These are phyloP conservation scores for Desmodus rotundus DNA, from an alignment of 2,113 vertebrate genomes.

Conservation along the genomic window DNA sequence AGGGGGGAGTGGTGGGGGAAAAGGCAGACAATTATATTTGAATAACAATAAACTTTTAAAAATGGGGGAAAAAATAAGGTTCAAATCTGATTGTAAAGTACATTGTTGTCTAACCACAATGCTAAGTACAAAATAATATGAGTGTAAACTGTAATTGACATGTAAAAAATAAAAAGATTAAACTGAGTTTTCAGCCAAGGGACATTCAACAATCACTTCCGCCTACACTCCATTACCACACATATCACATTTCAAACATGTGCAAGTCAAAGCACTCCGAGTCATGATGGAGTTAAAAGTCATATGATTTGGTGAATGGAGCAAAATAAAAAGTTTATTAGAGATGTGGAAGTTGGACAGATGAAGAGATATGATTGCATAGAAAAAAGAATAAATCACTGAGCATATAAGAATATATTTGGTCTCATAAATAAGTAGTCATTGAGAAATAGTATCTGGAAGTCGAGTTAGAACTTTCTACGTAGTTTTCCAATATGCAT, in stretches of 20 bases:
- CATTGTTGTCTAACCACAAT: not conserved
- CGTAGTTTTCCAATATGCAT: not conserved
- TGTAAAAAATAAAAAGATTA: not conserved
- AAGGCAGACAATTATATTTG: too few species aligned
- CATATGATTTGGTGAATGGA: not conserved
- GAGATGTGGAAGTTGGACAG: not conserved
- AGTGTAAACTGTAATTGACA: not conserved
- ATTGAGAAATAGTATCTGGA: not conserved
- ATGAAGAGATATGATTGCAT: not conserved
- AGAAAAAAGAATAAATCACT: not conserved
- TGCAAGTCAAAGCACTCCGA: not conserved
- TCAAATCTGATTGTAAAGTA: not conserved
- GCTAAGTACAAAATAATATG: not conserved
- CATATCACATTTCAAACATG: not conserved
- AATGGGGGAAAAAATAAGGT: not conserved
- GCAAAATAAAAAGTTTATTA: not conserved
- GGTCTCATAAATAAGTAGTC: not conserved
- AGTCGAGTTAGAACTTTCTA: not conserved
- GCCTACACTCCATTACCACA: not conserved
- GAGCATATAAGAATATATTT: not conserved
- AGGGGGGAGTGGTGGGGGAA: too few species aligned
- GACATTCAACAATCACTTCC: not conserved
- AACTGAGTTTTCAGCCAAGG: not conserved
- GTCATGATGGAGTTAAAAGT: not conserved
- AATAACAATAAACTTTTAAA: too few species aligned